phyloP scores from a whole-genome alignment of 2,888 invertebrate genomes.

The Hirtodrosophila histrioides region DNA sequence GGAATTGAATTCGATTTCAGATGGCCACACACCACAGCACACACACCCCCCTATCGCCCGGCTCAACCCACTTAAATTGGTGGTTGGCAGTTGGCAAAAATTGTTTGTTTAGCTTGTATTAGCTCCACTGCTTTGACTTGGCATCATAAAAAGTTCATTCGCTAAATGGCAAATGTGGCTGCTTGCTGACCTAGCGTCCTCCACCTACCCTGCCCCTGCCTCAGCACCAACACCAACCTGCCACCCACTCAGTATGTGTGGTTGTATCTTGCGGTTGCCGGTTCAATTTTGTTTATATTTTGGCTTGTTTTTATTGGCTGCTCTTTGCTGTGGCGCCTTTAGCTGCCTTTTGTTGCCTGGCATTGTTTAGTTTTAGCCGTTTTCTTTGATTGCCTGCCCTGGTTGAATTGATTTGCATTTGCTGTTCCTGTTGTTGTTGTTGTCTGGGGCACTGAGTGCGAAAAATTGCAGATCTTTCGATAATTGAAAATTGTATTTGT shows the following conservation, averaged over 20 bases:
- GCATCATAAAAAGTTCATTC: constrained; percentile 70
- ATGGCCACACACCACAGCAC: constrained; percentile 9
- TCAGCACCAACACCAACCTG: background rate
- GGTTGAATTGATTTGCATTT: constrained; percentile 65
- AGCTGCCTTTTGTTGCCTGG: constrained; percentile 18
- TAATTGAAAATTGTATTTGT: constrained; percentile 66
- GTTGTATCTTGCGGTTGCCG: constrained; percentile 55
- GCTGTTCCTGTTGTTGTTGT: constrained; percentile 8
- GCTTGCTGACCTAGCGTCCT: constrained; percentile 38
- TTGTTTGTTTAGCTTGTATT: constrained; percentile 66
- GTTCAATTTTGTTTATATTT: constrained; percentile 71
- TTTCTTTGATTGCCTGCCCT: constrained; percentile 44
- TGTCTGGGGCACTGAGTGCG: constrained; percentile 4
- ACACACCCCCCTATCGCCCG: background rate
- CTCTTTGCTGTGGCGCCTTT: constrained; percentile 45
- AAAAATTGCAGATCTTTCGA: constrained; percentile 59
- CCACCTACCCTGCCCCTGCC: too few species aligned
- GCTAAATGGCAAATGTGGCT: constrained; percentile 65
- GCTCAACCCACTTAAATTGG: constrained; percentile 42
- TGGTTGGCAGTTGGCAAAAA: constrained; percentile 57
- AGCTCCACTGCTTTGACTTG: constrained; percentile 37
- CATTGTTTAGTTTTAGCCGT: constrained; percentile 57
- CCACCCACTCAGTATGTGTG: constrained; percentile 15
- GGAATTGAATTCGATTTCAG: constrained; percentile 61
- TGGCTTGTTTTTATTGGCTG: constrained; percentile 69